Percentiles rank a stretch among this genome's conserved stretches.
These are phyloP conservation scores for Microtus oregoni DNA, from an alignment of 2,113 vertebrate species.

Conservation along the genomic window DNA sequence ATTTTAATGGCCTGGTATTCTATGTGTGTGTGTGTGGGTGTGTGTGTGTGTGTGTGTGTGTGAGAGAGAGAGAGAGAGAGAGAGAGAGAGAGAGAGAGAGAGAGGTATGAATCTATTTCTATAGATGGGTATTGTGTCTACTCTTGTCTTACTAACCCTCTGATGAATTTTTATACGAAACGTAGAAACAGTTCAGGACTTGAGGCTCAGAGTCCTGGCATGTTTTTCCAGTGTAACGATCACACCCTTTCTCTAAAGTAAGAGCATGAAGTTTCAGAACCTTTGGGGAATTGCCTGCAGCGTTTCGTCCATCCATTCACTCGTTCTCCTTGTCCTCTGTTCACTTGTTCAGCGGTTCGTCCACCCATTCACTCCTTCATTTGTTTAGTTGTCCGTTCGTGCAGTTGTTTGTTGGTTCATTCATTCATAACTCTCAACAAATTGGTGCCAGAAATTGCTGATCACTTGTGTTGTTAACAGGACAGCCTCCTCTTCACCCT, in stretches of 20 bases:
- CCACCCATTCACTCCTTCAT: not conserved
- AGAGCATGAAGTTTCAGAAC: not conserved
- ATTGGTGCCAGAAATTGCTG: not conserved
- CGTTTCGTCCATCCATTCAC: not conserved
- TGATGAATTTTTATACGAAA: not conserved
- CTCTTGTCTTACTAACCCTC: not conserved
- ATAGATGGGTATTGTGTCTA: not conserved
- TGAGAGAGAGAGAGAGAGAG: too few relatives aligned
- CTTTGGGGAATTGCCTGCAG: fast-evolving
- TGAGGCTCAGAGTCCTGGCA: not conserved
- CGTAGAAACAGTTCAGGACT: not conserved
- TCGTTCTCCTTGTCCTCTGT: too few relatives aligned
- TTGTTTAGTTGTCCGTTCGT: not conserved
- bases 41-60: not conserved
- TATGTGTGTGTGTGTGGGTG: too few relatives aligned
- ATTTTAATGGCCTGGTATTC: not conserved
- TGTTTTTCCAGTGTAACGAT: not conserved
- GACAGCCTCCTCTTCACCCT: not conserved
- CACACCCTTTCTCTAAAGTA: not conserved
- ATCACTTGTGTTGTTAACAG: fast-evolving
- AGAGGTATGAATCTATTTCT: not conserved
- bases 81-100: too few relatives aligned
- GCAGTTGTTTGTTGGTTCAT: not conserved
- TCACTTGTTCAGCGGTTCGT: not conserved
- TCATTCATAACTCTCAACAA: not conserved